Conservation (phyloP, 2,888 invertebrate species). For the Kryphioiulus occultus region DNA sequence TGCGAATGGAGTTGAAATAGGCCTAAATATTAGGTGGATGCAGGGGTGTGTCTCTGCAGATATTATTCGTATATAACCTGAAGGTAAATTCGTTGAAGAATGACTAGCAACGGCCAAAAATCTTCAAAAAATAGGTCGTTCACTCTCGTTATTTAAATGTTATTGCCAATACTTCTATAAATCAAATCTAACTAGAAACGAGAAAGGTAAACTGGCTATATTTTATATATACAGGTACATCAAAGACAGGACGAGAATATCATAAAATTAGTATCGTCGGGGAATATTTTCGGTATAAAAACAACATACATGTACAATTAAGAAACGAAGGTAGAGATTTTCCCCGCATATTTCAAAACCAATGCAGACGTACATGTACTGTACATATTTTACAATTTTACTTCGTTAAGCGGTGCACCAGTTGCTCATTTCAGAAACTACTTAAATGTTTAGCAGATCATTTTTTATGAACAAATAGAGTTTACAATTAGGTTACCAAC, state of each 20-base stretch:
- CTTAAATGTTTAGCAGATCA: no score
- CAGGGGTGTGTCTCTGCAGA: conserved; percentile 20
- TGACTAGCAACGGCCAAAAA: background rate
- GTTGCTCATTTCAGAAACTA: no score
- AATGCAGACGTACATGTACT: background rate
- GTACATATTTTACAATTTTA: no score
- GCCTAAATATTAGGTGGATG: conserved; percentile 21
- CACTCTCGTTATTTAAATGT: background rate
- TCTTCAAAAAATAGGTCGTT: conserved; percentile 16
- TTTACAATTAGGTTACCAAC: background rate
- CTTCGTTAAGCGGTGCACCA: no score
- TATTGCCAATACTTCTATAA: background rate
- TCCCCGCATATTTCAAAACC: background rate
- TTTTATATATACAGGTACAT: background rate
- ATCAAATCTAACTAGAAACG: background rate
- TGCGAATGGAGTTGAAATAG: conserved; percentile 3
- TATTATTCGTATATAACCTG: background rate
- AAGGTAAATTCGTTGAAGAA: background rate
- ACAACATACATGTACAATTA: background rate
- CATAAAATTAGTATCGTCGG: background rate
- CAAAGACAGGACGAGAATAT: background rate
- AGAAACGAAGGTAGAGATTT: background rate
- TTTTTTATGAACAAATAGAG: background rate
- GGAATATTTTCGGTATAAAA: background rate
- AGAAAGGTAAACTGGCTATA: background rate